Conservation (phyloP, 2,797 vertebrate species). For the Sardinella longiceps region DNA sequence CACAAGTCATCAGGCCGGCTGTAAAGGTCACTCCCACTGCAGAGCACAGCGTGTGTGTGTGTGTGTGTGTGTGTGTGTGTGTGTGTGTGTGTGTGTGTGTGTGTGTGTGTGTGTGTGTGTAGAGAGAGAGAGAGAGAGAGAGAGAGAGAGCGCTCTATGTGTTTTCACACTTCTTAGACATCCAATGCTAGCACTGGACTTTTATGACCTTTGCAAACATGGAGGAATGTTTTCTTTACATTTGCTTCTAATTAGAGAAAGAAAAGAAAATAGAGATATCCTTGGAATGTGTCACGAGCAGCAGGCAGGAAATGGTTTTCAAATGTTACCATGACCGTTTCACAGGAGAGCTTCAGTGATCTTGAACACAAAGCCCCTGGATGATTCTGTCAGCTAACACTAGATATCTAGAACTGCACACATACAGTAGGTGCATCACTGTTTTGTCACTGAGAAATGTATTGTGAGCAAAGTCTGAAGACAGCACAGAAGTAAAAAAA, state of each 20-base stretch:
- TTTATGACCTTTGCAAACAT: background rate
- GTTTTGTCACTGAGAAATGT: no score
- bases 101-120: background rate
- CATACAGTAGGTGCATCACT: no score
- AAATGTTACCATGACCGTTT: background rate
- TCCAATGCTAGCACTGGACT: background rate
- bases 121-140: background rate
- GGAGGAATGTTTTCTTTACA: background rate
- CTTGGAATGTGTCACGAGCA: no score
- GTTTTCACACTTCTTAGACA: background rate
- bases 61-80: background rate
- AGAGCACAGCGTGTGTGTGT: background rate
- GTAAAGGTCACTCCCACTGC: constrained; percentile 15
- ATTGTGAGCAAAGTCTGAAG: no score
- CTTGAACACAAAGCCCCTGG: background rate
- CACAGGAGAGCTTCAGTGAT: background rate
- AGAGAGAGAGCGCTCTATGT: background rate
- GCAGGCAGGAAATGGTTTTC: background rate
- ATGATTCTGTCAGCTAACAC: background rate
- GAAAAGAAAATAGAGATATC: background rate
- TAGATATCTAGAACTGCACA: background rate
- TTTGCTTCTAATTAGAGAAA: background rate
- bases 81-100: background rate
- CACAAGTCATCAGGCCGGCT: background rate
- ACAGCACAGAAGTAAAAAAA: no score